A percentile compares a stretch with the other conserved stretches of the same genome.
Conservation (phyloP, 2,888 invertebrate species). For the Caenorhabditis doughertyi region DNA sequence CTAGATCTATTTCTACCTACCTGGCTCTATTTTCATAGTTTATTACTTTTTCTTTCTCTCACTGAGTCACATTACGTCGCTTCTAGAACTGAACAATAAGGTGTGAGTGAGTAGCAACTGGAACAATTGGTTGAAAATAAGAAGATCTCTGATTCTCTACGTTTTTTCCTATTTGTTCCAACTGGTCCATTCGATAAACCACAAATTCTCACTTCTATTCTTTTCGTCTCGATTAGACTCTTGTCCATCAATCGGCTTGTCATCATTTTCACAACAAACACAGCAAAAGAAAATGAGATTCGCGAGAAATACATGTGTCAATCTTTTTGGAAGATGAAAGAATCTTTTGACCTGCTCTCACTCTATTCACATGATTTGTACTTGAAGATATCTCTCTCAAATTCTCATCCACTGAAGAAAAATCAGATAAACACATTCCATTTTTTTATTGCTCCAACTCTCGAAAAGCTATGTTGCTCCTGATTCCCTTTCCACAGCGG, state of each 20-base stretch:
- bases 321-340: conserved; percentile 34
- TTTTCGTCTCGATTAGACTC: background rate
- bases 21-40: conserved; percentile 13
- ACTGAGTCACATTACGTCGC: conserved; percentile 19
- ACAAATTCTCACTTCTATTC: conserved; percentile 28
- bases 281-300: background rate
- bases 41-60: conserved; percentile 16
- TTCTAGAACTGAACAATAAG: conserved; percentile 19
- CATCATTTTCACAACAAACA: conserved; percentile 35
- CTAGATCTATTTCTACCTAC: conserved; percentile 11
- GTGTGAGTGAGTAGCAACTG: conserved; percentile 14
- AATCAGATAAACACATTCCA: conserved; percentile 53
- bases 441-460: conserved; percentile 39
- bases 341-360: conserved; percentile 38
- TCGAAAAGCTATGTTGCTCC: conserved; percentile 20
- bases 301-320: conserved; percentile 12
- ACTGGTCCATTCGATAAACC: conserved; percentile 20
- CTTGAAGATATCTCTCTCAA: conserved; percentile 20
- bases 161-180: conserved; percentile 21
- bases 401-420: background rate
- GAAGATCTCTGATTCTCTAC: conserved; percentile 18
- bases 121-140: conserved; percentile 9
- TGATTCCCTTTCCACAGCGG: conserved; percentile 1
- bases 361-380: conserved; percentile 25
- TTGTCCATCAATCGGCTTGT: conserved; percentile 19